These are phyloP conservation scores for Sylvietta virens DNA, from an alignment of 2,113 vertebrate species.

Conservation along the genomic window DNA sequence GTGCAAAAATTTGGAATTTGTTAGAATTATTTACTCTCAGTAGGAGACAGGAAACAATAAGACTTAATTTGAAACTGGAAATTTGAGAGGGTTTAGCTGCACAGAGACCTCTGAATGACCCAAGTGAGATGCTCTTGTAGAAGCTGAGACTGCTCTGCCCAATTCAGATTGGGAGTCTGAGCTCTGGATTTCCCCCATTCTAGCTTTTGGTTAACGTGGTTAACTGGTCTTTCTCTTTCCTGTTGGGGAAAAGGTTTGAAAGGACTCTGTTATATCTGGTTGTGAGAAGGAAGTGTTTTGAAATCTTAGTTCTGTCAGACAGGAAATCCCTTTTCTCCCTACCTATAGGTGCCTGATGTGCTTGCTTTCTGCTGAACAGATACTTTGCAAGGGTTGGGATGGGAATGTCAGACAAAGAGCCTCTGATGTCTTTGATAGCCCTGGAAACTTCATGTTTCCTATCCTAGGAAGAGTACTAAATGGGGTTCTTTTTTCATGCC, in stretches of 20 bases:
- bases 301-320: background rate
- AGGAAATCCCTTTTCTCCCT: slow-evolving; percentile 14
- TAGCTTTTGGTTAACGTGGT: background rate
- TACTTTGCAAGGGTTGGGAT: background rate
- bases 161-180: background rate
- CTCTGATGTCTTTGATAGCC: slow-evolving; percentile 16
- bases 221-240: background rate
- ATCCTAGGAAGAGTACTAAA: slow-evolving; percentile 40
- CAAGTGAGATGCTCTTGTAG: background rate
- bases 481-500: slow-evolving; percentile 19
- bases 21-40: background rate
- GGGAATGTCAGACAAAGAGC: slow-evolving; percentile 4
- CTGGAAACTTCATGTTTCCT: slow-evolving; percentile 45
- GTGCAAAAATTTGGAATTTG: background rate
- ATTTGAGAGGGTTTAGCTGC: background rate
- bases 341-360: background rate
- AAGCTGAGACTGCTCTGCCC: background rate
- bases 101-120: background rate
- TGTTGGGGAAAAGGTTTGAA: background rate
- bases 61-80: background rate
- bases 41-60: background rate
- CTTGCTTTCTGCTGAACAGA: background rate
- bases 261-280: background rate
- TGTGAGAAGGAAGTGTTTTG: background rate
- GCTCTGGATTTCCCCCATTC: background rate